Evolutionary conservation across 2,888 invertebrate genomes (phyloP), one percentile per base, ranked within the genome.

Genomic region (Apomyelois bistriatella): DNA sequence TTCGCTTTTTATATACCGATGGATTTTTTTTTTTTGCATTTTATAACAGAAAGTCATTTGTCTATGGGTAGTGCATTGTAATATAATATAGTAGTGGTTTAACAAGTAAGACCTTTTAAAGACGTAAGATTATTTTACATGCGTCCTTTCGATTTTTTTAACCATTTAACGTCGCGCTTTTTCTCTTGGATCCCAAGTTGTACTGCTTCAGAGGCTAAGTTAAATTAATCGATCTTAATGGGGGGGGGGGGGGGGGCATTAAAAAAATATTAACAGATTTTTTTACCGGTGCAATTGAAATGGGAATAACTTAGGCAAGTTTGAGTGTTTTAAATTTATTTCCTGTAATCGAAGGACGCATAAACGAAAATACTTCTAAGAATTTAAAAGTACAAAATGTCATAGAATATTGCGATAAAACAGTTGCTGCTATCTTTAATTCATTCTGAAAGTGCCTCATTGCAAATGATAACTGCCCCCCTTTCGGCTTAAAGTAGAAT

Each of bases 361-460:
- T 22, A 22, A 22, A 22, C 22, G 2, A 22, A 22, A 53, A 53
- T 46, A 36, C 51, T 53, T 62, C 62, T 72, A 71, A 73, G 69
- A 74, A 79, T 71, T 74, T 64, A 61, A 74, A 52, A 81, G 80
- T 82, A 81, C 80, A 81, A 82, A 40, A 60, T 62, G 49, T 66
- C 68, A 72, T 72, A 52, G 49, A 56, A 51, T 17, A 42, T 57
- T 54, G 48, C 50, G 46, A 53, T 46, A 41, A 52, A 53, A 9
- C 52, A 9, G 17, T 42, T 42, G 17, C 17, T 42, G 22, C 22
- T 22, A 22, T 22, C 42, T 42, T 42, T 28, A 12, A 42, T 22
- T 42, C 22, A 22, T 22, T 22, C 2, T 22, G 5, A 22, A 22
- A 22, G 22, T 22, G 22, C 22, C 22, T 22, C 22, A 3, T 3